phyloP scores from a whole-genome alignment of 2,888 invertebrate genomes.

The Agrilus cyanescens region DNA sequence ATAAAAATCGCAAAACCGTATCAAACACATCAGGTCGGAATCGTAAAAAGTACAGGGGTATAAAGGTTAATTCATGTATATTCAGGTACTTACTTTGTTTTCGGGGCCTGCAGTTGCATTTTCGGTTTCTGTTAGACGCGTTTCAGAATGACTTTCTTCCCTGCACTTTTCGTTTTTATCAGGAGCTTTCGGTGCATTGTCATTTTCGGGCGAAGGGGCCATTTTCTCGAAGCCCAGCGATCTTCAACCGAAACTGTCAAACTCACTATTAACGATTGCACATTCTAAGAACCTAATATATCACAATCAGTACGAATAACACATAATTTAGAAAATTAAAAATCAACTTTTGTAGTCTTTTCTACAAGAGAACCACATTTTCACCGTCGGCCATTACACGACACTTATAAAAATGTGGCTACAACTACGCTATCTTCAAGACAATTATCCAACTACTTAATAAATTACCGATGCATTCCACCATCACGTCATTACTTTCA shows the following conservation, averaged over 20 bases:
- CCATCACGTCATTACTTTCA: no score
- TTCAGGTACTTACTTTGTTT: conserved; percentile 20
- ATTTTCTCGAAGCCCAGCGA: conserved; percentile 37
- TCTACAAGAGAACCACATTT: conserved; percentile 28
- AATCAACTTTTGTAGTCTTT: conserved; percentile 14
- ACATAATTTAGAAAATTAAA: background rate
- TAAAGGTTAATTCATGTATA: no score
- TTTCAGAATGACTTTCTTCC: conserved; percentile 38
- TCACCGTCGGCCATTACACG: conserved; percentile 28
- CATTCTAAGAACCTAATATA: conserved; percentile 7
- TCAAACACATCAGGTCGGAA: no score
- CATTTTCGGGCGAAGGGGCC: conserved; percentile 69
- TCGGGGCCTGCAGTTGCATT: conserved; percentile 25
- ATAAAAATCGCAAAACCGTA: no score
- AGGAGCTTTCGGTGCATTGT: conserved; percentile 63
- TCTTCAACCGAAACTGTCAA: conserved; percentile 11
- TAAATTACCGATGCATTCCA: background rate
- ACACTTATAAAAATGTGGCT: conserved; percentile 10
- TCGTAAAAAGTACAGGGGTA: no score
- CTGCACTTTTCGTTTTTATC: conserved; percentile 50
- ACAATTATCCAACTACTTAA: background rate
- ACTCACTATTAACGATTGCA: conserved; percentile 11
- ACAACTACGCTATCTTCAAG: background rate
- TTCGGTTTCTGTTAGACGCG: conserved; percentile 32
- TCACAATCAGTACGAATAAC: background rate